Conservation (phyloP, 2,888 invertebrate species). For the Hermodice carunculata region DNA sequence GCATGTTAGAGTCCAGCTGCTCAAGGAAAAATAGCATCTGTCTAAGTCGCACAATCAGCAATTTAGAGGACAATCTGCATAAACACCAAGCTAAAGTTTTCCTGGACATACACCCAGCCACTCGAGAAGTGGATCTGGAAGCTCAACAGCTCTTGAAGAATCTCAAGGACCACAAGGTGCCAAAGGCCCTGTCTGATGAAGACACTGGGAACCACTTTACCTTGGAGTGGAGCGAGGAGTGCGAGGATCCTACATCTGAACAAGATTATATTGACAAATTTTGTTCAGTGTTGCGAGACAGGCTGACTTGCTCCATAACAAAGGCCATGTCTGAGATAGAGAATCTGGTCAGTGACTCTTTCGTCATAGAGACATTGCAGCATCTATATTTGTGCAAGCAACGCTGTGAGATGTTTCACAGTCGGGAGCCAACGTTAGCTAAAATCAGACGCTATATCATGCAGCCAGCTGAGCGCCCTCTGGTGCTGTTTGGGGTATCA, state of each 20-base stretch:
- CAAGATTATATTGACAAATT: conserved; percentile 37
- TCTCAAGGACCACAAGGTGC: conserved; percentile 12
- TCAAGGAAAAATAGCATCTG: conserved; percentile 31
- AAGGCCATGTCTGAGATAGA: conserved; percentile 25
- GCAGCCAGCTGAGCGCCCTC: conserved; percentile 19
- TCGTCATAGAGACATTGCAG: conserved; percentile 44
- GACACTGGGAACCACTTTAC: too few relatives aligned
- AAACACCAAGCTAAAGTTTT: conserved; percentile 8
- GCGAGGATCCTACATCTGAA: conserved; percentile 27
- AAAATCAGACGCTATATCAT: conserved; percentile 27
- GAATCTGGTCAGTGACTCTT: conserved; percentile 24
- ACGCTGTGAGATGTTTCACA: conserved; percentile 37
- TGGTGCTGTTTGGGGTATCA: conserved; percentile 43
- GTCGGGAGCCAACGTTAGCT: conserved; percentile 28
- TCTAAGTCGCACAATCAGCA: conserved; percentile 33
- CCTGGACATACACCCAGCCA: too few relatives aligned
- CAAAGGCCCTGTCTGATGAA: too few relatives aligned
- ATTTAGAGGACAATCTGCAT: conserved; percentile 30
- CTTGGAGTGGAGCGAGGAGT: neutral
- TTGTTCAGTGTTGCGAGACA: conserved; percentile 29
- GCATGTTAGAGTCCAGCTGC: conserved; percentile 30
- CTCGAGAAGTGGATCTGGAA: too few relatives aligned
- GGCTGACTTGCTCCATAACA: conserved; percentile 34
- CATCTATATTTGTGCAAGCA: conserved; percentile 36
- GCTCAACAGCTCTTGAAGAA: conserved; percentile 31